Base-by-base conservation (phyloP, 2,797 vertebrate species). In the Gephyroberyx darwinii region DNA sequence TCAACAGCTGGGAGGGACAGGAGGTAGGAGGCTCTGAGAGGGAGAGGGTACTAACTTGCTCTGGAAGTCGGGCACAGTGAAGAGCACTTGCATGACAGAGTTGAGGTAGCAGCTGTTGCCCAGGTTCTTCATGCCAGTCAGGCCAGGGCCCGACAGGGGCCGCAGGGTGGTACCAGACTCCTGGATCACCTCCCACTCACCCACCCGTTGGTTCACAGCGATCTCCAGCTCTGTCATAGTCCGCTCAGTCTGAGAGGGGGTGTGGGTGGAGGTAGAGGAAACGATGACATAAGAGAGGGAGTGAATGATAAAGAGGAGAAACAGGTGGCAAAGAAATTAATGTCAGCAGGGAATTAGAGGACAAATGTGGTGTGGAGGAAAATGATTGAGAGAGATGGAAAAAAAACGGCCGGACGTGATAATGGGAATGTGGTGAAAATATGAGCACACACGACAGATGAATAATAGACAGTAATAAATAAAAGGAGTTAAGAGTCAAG, bases 51-150 rank as follows among this genome's bases (percentile, higher is more conserved):
- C 88, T 92, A 4, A 99, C 98, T 97, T 99, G 93, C 92, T 96
- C 93, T 97, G 95, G 93, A 99, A 99, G 92, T 99, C 97, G 12
- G 98, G 96, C 84, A 99, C 94, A 85, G 96, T 99, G 95, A 99
- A 99, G 90, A 99, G 94, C 93, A 99, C 98, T 95, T 99, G 98
- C 95, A 99, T 96, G 92, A 98, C 98, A 2, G 98, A 99, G 91
- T 99, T 99, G 95, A 99, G 98, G 95, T 99, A 99, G 96, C 98
- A 99, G 92, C 97, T 99, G 93, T 99, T 99, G 74, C 98, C 98
- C 92, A 99, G 88, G 91, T 99, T 99, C 74, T 95, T 95, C 94
- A 99, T 98, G 71, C 98, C 98, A 0, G 98, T 99, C 89, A 97
- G 95, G 37, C 96, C 96, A 0, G 95, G 93, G 48, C 98, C 98